These are phyloP conservation scores for Prionailurus viverrinus DNA, from an alignment of 2,113 vertebrate genomes.

Conservation along the genomic window DNA sequence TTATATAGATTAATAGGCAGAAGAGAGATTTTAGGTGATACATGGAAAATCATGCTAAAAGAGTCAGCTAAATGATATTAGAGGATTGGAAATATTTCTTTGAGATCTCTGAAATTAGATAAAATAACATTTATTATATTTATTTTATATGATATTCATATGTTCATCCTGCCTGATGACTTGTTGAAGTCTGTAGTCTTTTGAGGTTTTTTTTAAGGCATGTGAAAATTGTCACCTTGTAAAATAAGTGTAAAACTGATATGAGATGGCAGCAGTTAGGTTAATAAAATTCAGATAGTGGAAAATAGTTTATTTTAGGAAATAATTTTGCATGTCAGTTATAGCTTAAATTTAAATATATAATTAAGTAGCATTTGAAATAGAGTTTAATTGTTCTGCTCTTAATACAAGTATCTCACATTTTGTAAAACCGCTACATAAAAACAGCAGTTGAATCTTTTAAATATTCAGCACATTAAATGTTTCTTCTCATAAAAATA, in stretches of 20 bases:
- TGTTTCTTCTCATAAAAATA: constrained; percentile 61
- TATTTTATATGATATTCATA: background rate
- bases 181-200: background rate
- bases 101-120: background rate
- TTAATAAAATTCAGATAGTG: constrained; percentile 23
- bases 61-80: background rate
- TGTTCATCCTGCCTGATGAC: background rate
- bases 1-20: background rate
- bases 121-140: constrained; percentile 13
- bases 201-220: background rate
- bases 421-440: constrained; percentile 55
- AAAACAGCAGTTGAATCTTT: constrained; percentile 55
- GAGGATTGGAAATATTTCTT: background rate
- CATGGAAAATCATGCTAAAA: background rate
- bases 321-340: background rate
- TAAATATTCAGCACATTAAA: constrained; percentile 48
- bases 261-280: background rate
- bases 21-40: background rate
- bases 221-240: background rate
- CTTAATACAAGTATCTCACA: constrained; percentile 28
- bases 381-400: constrained; percentile 44
- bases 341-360: constrained; percentile 62
- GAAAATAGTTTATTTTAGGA: constrained; percentile 27
- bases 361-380: constrained; percentile 56
- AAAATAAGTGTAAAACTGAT: background rate